Base-by-base conservation (phyloP, 2,888 invertebrate species). In the Eupelmus urozonus region DNA sequence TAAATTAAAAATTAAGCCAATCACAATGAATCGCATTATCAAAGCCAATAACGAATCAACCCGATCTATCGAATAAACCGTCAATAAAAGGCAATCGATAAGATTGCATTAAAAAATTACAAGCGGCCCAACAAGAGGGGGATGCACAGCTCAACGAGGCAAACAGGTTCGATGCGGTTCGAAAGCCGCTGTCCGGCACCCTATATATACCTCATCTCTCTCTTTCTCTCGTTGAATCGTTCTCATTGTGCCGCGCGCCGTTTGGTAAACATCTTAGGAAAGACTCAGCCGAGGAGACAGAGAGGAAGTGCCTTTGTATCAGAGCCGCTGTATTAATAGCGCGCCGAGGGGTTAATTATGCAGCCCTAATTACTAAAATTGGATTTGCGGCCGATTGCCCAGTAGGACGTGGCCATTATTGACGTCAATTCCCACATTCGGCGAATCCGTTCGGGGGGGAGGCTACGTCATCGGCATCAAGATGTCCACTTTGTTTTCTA, bases 341-440 rank as follows among this genome's bases (percentile, higher is more conserved):
- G 9, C 34, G 34, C 9, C 9, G 1, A 25, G 45, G 57, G 49
- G 23, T 25, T 77, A 40, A 84, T 84, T 82, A 82, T 81, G 79
- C 80, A 81, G 84, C 80, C 81, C 82, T 84, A 82, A 85, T 86
- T 59, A 83, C 83, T 85, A 83, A 86, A 85, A 85, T 86, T 85
- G 84, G 82, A 85, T 83, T 85, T 82, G 82, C 80, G 83, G 84
- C 83, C 81, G 83, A 83, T 83, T 85, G 85, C 85, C 85, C 84
- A 87, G 85, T 87, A 83, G 86, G 83, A 83, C 85, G 84, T 83
- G 86, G 84, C 81, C 85, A 78, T 79, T 81, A 76, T 83, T 86
- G 85, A 86, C 85, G 85, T 86, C 86, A 87, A 82, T 73, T 80
- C 76, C 55, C 29, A 25, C 55, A n/a, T n/a, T n/a, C n/a, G n/a